Evolutionary conservation across 2,113 vertebrate species (phyloP), one percentile per base, ranked within the genome.

Genomic region (Ptilorrhoa leucosticta): DNA sequence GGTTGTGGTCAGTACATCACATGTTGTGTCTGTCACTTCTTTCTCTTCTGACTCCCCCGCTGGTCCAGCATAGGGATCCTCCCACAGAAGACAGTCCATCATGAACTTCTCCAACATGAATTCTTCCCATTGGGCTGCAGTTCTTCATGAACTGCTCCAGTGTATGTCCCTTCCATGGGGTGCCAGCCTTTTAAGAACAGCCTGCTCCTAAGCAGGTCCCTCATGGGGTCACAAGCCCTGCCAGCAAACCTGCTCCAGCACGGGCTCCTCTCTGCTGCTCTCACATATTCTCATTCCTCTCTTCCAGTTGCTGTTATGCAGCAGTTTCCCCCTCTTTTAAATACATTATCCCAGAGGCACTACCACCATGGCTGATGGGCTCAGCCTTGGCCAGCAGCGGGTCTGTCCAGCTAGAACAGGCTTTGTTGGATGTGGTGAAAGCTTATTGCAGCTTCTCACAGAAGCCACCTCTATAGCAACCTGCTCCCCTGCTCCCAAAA

Each of bases 371-470:
- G 3, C 28, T 33, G 24, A 33, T 23, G 45, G 54, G 45, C 30
- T 70, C 7, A 2, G 24, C 8, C 35, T 54, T 61, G 17, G 35
- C 16, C 45, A 65, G 31, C 1, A 1, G 11, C 0, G 0, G 6
- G 14, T 26, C 8, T 13, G 14, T 16, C 7, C 12, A 5, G 21
- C 31, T 58, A 6, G 13, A 9, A 2, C 4, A 40, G 35, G 7
- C 12, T 51, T 35, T 26, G 12, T 8, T 31, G 9, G 26, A 42
- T 20, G 3, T 8, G 5, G 17, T 9, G 31, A 45, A 42, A 44
- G 1, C 24, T 91, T 44, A 19, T 21, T 37, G 40, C 21, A 77
- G 8, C 26, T 72, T 77, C 64, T 63, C n/a, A 40, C 5, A 22
- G 69, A 71, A 76, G 11, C 3, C 21, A 39, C 3, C 4, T 21